Base-by-base conservation (phyloP, 2,888 invertebrate species). In the Bombyx huttoni region DNA sequence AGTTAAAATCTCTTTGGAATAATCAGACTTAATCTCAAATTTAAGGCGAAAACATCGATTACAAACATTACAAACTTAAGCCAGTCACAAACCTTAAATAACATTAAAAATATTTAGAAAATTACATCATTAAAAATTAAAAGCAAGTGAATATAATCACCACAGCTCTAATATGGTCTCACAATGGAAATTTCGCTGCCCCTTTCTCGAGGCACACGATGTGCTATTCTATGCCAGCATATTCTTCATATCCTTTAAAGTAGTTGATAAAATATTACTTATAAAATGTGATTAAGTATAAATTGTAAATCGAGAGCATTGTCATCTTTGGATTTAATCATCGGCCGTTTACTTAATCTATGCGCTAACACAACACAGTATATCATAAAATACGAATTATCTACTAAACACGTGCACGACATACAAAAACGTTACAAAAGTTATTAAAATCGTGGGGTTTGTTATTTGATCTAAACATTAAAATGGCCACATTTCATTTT, bases 1-100 rank as follows among this genome's bases (percentile, higher is more conserved):
- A 48, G 47, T 49, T 48, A 35, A 50, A 24, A 45, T 59, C 61
- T 72, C 73, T 72, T 72, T 72, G 72, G 73, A 65, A 65, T 59
- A 58, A 63, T 80, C 81, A 81, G 82, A 81, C 82, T 81, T 76
- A 40, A 40, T 40, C 54, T 56, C 63, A 70, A 73, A 77, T 40
- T 40, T 40, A 12, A 12, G 40, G 40, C 40, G 24, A 24, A 40
- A 40, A 40, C 7, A 40, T 10, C 40, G 9, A 40, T 10, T 40
- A 40, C 40, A 40, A 40, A 40, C 40, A 40, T 40, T 40, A 40
- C 12, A 40, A 40, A 40, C 40, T 8, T 40, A 40, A 40, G 12
- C 12, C 12, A 12, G 12, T 40, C 40, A 40, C 40, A 40, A 40
- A 10, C 40, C 40, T 10, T 12, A 12, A 8, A 40, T 12, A 40